Evolutionary conservation across 2,797 vertebrate species (phyloP).

Genomic region (Apogon hyalosoma): DNA sequence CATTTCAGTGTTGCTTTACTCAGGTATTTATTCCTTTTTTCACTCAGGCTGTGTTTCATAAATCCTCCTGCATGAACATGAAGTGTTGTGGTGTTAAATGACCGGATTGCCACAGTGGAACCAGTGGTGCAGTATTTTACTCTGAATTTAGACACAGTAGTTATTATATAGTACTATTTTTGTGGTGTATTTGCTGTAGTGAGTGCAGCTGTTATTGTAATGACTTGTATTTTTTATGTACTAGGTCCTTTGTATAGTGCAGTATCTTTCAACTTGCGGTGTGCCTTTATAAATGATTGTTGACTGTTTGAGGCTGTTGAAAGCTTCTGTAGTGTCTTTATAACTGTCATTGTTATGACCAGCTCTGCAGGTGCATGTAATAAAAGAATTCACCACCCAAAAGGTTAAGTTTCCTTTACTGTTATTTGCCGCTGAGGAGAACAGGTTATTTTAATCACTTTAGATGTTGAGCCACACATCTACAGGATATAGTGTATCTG

Average conservation of each 20-base stretch:
- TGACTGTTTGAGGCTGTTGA: slow-evolving; percentile 74
- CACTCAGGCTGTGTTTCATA: slow-evolving; percentile 70
- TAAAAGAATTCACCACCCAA: slow-evolving; percentile 73
- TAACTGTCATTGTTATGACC: slow-evolving; percentile 72
- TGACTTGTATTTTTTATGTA: slow-evolving; percentile 69
- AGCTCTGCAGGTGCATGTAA: slow-evolving; percentile 84
- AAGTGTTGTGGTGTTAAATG: slow-evolving; percentile 44
- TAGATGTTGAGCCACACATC: neutral
- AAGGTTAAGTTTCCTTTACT: neutral
- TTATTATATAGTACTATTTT: slow-evolving; percentile 65
- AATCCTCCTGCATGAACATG: slow-evolving; percentile 68
- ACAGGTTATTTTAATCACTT: no score
- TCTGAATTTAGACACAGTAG: slow-evolving; percentile 53
- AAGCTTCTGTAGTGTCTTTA: slow-evolving; percentile 73
- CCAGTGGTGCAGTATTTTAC: slow-evolving; percentile 57
- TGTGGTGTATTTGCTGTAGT: slow-evolving; percentile 74
- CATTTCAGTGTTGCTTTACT: slow-evolving; percentile 73
- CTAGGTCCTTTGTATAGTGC: slow-evolving; percentile 62
- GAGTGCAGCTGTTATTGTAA: slow-evolving; percentile 69
- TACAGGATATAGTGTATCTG: neutral
- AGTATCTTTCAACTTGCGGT: slow-evolving; percentile 69
- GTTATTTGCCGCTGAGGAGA: slow-evolving; percentile 21
- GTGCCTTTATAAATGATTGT: slow-evolving; percentile 77
- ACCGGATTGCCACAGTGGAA: slow-evolving; percentile 49
- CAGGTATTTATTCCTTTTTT: slow-evolving; percentile 74